phyloP scores from a whole-genome alignment of 2,888 invertebrate genomes.

The Andrena praecox region DNA sequence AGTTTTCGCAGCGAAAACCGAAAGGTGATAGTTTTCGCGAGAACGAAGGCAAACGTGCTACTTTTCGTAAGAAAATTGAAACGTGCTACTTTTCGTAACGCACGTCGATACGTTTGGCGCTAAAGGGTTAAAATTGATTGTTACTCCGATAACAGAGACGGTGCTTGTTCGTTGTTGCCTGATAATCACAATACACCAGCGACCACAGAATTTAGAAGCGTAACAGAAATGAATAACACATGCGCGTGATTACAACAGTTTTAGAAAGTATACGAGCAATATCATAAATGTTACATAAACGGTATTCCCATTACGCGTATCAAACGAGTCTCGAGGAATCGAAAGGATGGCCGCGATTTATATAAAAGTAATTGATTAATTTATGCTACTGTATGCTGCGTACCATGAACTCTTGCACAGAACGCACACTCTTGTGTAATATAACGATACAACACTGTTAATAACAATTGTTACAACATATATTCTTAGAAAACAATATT shows the following conservation, averaged over 20 bases:
- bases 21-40: no score
- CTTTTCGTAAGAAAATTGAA: no score
- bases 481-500: not conserved
- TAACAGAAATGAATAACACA: constrained; percentile 1
- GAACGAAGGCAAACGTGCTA: no score
- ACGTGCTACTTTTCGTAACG: no score
- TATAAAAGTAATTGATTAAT: constrained; percentile 18
- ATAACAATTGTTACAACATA: not conserved
- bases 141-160: no score
- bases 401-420: not conserved
- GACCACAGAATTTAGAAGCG: not conserved
- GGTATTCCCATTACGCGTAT: not conserved
- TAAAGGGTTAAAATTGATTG: no score
- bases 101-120: no score
- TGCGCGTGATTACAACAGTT: not conserved
- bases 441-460: not conserved
- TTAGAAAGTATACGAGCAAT: not conserved
- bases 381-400: not conserved
- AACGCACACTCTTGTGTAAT: not conserved
- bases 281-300: not conserved
- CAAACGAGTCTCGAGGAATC: not conserved
- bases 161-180: not conserved
- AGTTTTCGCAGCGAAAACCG: no score
- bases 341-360: not conserved
- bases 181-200: not conserved